Base-by-base conservation (phyloP, 2,113 vertebrate species). In the Orientallactaga bullata region DNA sequence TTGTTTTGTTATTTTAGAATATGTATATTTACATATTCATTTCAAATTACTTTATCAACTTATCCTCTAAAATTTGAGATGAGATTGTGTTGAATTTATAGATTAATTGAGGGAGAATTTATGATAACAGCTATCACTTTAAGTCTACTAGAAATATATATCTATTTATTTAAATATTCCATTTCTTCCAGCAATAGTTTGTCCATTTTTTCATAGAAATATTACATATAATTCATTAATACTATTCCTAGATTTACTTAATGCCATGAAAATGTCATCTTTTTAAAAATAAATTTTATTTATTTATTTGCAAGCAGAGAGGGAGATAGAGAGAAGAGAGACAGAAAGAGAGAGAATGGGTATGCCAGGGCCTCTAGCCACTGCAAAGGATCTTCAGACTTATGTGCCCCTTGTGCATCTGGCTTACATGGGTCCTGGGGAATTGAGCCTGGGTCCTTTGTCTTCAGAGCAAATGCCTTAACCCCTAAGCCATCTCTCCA, bases 121-220 rank as follows among this genome's bases (percentile, higher is more conserved):
- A 74, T 66, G 58, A 32, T 28, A 47, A 66, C 10, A 88, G 12
- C 76, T 69, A 68, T 55, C 7, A 32, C 28, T 51, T 17, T 77
- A 51, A 55, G 24, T 28, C 24, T 11, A 55, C 16, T 78, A 18
- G 58, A 78, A 18, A 11, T 66, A 66, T 66, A 66, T 85, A 51
- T 79, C 51, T 88, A 66, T 55, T 76, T 68, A 74, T 47, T 73
- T 55, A 85, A 42, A 6, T 61, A 18, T 84, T 92, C 21, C 84
- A 80, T 89, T 80, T 88, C 58, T 61, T 35, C n/a, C 5, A 92
- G n/a, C 8, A 85, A 61, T 68, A 37, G 61, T 74, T 82, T 81
- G 8, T 47, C 47, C 42, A 47, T 80, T 74, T 94, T 73, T 18
- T 23, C 35, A 13, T 39, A 77, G 58, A 84, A 28, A 35, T 16